Base-by-base conservation (phyloP, 92 coral and sea anemone genomes). In the Pocillopora meandrina region DNA sequence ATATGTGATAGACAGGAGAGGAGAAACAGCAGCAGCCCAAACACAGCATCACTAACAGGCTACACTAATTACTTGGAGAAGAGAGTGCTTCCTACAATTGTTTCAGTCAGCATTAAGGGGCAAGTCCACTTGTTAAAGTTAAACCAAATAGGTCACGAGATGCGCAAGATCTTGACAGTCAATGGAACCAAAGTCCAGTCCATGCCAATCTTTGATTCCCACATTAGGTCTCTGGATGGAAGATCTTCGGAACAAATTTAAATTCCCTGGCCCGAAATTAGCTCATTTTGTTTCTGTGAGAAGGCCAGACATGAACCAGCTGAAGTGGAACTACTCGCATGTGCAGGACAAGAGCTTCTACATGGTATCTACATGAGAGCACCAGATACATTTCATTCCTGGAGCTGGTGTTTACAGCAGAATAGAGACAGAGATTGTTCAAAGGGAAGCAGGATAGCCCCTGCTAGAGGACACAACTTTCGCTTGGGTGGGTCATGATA, bases 401-500 rank as follows among this genome's bases (percentile, higher is more conserved):
- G 82, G 88, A 31, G 82, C 75, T 52, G 62, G 72, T n/a, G 61
- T 74, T n/a, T 82, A 71, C 36, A 66, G 87, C 70, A 83, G 77
- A 61, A 88, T 82, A 15, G 76, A 82, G 84, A 88, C 91, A 1
- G 83, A 88, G 75, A 64, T 70, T 82, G 16, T 82, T 57, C 72
- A 87, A 87, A 65, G 91, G 87, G 16, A 35, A 83, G 5, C 72
- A 4, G 88, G 84, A 62, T 80, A 83, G 19, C 84, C 91, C 12
- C 35, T 83, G 23, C 84, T 77, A 23, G 88, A 83, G 49, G 91
- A 81, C 19, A 88, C 88, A 20, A 75, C 85, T 4, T 88, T 88
- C 71, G 91, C 81, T 18, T 88, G 91, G 88, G 65, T 78, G 3
- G 60, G 84, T 12, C 88, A 88, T 73, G 88, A 85, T 21, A 87